Evolutionary conservation across 2,888 invertebrate genomes (phyloP), one percentile per base, ranked within the genome.

Genomic region (Dryobota labecula): DNA sequence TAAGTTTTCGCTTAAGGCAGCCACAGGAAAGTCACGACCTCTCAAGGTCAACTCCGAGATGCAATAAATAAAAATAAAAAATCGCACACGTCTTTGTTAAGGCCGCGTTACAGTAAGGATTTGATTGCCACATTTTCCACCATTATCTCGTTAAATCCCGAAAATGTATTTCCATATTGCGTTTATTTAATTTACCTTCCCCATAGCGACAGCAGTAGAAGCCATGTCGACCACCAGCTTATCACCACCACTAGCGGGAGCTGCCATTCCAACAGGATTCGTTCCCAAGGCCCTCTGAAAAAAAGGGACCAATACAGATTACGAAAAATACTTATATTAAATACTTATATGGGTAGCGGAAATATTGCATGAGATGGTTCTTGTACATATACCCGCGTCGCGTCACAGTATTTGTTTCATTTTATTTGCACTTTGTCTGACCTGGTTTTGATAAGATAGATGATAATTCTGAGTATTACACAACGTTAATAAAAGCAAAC

Each of bases 221-320:
- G 99, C 99, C 99, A 99, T 98, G 89, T 99, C 99, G 20, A 99
- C 96, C 0, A 98, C 96, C 88, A 99, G 98, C 68, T 97, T 96
- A 86, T 99, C 99, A 0, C 96, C 97, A 33, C 96, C 94, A 0
- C 93, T 90, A 1, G 96, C 97, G 0, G 97, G 97, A 0, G 98
- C 98, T 0, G 98, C 98, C 76, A 99, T 89, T 0, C 98, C 96
- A 30, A 99, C 90, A 0, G 99, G 99, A 93, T 99, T 99, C 0
- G 99, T 99, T n/a, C 99, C 99, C 36, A 99, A 92, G 0, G 97
- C 97, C 8, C 97, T 95, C 96, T 97, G 89, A 24, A 91, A 90
- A 18, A 47, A 8, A 1, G 1, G 7, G 13, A 51, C 2, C 51
- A 49, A 24, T 24, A 24, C 15, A 7, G 24, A 49, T 24, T 24